phyloP scores from a whole-genome alignment of 2,888 invertebrate species.

The Elmis aenea region DNA sequence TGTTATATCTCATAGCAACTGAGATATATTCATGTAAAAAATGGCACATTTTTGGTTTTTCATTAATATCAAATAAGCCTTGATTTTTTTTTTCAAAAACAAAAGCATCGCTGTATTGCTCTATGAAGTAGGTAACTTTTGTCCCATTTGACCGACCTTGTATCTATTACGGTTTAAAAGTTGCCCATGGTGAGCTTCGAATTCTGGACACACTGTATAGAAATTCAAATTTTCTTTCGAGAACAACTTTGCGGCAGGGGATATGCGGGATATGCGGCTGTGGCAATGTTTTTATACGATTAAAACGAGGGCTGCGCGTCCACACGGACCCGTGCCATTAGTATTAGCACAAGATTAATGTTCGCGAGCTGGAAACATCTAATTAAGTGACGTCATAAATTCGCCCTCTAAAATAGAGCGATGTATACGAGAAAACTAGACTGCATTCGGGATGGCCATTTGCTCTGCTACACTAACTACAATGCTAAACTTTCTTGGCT shows the following conservation, averaged over 20 bases:
- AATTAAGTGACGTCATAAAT: constrained; percentile 41
- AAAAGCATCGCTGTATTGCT: too few relatives aligned
- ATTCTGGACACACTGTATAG: too few relatives aligned
- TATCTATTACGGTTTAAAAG: too few relatives aligned
- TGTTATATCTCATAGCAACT: too few relatives aligned
- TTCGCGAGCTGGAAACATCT: constrained; percentile 34
- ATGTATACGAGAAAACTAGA: constrained; percentile 26
- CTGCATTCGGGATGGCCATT: constrained; percentile 17
- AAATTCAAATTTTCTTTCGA: background rate
- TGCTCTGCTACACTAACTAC: constrained; percentile 9
- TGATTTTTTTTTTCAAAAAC: too few relatives aligned
- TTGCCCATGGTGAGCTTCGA: too few relatives aligned
- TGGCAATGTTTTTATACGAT: constrained; percentile 31
- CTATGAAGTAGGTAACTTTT: too few relatives aligned
- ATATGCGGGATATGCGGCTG: too few relatives aligned
- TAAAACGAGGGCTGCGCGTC: constrained; percentile 28
- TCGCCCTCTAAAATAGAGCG: constrained; percentile 33
- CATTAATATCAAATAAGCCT: too few relatives aligned
- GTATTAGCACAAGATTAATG: constrained; percentile 37
- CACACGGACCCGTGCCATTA: constrained; percentile 31
- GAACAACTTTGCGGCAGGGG: background rate
- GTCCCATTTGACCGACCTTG: too few relatives aligned
- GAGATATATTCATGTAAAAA: too few relatives aligned
- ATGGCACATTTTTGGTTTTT: too few relatives aligned
- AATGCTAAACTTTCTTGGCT: constrained; percentile 10